These are phyloP conservation scores for Saturnia pavonia DNA, from an alignment of 2,888 invertebrate species.

Conservation along the genomic window DNA sequence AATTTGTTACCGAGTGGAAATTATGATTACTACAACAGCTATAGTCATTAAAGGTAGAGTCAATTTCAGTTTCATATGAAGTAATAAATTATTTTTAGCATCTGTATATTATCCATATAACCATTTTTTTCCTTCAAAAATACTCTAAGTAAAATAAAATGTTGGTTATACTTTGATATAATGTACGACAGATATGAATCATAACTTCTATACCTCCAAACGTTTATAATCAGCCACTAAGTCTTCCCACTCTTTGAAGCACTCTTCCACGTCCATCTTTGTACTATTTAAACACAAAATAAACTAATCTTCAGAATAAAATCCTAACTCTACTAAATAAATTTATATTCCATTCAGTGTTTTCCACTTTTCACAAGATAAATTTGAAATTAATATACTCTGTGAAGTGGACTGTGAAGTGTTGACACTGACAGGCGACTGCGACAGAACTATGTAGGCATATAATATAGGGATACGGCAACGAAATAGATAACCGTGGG, in stretches of 20 bases:
- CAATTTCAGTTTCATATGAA: neutral
- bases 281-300: constrained; percentile 26
- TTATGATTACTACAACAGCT: too few relatives aligned
- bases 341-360: constrained; percentile 12
- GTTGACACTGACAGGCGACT: too few relatives aligned
- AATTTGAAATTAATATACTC: too few relatives aligned
- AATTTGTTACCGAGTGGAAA: too few relatives aligned
- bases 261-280: constrained; percentile 83
- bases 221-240: constrained; percentile 89
- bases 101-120: neutral
- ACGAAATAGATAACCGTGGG: too few relatives aligned
- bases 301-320: constrained; percentile 24
- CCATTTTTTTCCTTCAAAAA: too few relatives aligned
- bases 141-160: neutral
- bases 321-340: neutral
- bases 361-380: neutral
- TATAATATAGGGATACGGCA: too few relatives aligned
- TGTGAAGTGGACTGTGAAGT: too few relatives aligned
- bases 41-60: neutral
- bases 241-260: constrained; percentile 90
- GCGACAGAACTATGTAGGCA: too few relatives aligned
- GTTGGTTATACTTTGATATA: neutral
- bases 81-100: neutral
- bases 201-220: constrained; percentile 84
- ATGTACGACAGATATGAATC: neutral